These are phyloP conservation scores for Isichthys henryi DNA, from an alignment of 2,113 vertebrate genomes.

Conservation along the genomic window DNA sequence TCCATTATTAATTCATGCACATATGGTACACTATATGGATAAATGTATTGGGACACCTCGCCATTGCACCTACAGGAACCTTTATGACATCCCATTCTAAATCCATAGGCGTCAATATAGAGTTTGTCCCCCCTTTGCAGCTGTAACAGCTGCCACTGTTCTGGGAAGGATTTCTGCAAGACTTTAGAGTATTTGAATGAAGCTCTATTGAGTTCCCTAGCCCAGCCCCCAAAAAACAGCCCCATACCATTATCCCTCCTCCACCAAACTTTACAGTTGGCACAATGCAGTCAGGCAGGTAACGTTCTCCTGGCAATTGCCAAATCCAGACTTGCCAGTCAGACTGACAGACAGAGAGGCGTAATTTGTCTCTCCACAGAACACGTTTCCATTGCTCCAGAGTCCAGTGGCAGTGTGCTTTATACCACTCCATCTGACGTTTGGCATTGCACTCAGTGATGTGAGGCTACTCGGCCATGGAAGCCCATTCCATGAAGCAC, in stretches of 20 bases:
- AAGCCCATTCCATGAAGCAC: neutral
- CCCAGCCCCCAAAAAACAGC: neutral
- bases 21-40: neutral
- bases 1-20: neutral
- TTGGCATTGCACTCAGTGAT: neutral
- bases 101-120: neutral
- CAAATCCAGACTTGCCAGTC: neutral
- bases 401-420: neutral
- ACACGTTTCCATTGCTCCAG: neutral
- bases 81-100: neutral
- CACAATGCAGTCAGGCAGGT: neutral
- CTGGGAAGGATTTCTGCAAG: neutral
- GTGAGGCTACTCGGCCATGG: neutral
- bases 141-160: neutral
- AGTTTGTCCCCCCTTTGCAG: neutral
- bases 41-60: neutral
- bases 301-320: neutral
- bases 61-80: neutral
- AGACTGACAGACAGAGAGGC: neutral
- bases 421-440: neutral
- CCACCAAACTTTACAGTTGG: neutral
- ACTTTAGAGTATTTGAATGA: neutral
- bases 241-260: neutral
- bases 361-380: neutral
- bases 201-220: neutral